Conservation (phyloP, 2,797 vertebrate genomes). For the Crax fasciolata region DNA sequence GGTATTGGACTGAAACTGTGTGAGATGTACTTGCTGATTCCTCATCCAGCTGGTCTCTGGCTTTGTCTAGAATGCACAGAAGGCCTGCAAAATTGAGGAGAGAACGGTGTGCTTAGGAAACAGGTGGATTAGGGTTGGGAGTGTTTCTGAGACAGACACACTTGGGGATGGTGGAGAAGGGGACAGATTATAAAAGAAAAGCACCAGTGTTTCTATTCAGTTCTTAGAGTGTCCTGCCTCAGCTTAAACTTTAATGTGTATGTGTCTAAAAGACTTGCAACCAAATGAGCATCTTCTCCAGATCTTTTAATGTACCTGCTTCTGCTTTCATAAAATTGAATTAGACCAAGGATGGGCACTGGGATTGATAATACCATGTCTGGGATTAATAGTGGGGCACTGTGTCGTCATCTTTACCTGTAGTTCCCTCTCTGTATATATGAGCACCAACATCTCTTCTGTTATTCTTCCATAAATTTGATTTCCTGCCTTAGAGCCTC, state of each 20-base stretch:
- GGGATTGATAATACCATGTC: background rate
- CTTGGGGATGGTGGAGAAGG: background rate
- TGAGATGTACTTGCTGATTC: background rate
- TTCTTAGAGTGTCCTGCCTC: background rate
- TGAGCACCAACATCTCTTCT: background rate
- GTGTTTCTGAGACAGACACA: background rate
- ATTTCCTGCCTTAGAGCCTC: background rate
- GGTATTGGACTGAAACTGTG: background rate
- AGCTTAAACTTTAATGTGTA: background rate
- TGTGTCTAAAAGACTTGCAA: background rate
- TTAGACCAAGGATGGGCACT: background rate
- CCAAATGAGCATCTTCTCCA: background rate
- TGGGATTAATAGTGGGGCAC: background rate
- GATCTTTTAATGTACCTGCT: background rate
- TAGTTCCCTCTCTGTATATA: background rate
- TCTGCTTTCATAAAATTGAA: background rate
- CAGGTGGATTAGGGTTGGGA: background rate
- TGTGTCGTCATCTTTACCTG: background rate
- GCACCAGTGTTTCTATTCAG: background rate
- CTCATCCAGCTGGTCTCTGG: background rate
- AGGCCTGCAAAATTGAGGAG: background rate
- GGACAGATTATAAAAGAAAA: background rate
- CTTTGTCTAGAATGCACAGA: background rate
- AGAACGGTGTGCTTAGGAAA: background rate
- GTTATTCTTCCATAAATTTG: background rate